Evolutionary conservation across 2,888 invertebrate genomes (phyloP).

Genomic region (Axea sp.): DNA sequence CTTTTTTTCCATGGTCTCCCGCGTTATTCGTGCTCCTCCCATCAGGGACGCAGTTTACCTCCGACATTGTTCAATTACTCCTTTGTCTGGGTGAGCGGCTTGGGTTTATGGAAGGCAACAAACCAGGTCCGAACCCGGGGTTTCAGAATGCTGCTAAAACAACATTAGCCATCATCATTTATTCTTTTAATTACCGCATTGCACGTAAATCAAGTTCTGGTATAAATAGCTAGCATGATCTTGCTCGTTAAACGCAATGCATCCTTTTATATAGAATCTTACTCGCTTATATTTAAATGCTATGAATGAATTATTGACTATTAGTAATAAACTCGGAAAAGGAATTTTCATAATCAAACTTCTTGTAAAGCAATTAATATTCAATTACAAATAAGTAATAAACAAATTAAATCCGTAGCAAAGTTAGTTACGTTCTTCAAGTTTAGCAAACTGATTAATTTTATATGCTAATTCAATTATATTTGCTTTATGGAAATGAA

Average conservation of each 20-base stretch:
- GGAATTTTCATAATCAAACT: no score
- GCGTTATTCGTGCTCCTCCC: constrained; percentile 10
- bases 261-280: not conserved
- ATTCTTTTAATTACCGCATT: constrained; percentile 30
- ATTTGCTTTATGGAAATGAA: no score
- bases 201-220: constrained; percentile 2
- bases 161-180: constrained; percentile 32
- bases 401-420: no score
- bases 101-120: constrained; percentile 5
- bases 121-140: not conserved
- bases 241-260: not conserved
- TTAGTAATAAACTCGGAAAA: no score
- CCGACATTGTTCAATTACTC: constrained; percentile 53
- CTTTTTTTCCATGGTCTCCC: constrained; percentile 9
- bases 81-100: constrained; percentile 21
- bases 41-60: constrained; percentile 37
- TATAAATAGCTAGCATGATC: constrained; percentile 12
- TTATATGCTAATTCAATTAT: no score
- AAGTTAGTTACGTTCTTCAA: no score
- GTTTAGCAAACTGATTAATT: no score
- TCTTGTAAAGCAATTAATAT: no score
- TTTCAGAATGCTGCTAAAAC: constrained; percentile 14
- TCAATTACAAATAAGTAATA: no score
- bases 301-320: no score
- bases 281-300: no score